These are phyloP conservation scores for Macropus fuliginosus DNA, from an alignment of 2,797 vertebrate species.

Conservation along the genomic window DNA sequence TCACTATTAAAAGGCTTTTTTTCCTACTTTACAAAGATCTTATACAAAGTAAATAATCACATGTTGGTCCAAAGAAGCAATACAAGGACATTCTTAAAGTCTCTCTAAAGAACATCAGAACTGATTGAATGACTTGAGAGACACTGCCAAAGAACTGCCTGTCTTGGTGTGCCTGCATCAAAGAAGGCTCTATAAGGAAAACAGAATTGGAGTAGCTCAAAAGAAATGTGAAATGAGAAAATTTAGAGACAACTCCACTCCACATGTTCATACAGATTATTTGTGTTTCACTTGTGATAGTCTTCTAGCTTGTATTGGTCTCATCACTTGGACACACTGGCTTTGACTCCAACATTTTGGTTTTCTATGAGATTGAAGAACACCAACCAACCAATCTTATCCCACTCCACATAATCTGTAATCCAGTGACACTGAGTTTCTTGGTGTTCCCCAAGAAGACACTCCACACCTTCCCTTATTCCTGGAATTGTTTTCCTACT, in stretches of 20 bases:
- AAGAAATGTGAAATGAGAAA: not conserved
- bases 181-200: not conserved
- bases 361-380: not conserved
- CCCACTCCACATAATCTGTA: not conserved
- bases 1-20: not conserved
- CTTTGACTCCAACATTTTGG: not conserved
- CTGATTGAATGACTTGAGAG: not conserved
- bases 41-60: not conserved
- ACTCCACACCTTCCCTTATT: not conserved
- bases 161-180: not conserved
- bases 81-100: not conserved
- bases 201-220: not conserved
- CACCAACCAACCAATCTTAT: not conserved
- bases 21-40: not conserved
- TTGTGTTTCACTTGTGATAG: not conserved
- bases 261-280: not conserved
- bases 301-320: not conserved
- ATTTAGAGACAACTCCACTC: not conserved
- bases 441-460: not conserved
- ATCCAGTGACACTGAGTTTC: not conserved
- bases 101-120: not conserved
- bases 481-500: not conserved
- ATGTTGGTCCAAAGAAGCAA: not conserved
- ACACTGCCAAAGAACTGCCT: not conserved
- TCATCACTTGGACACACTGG: not conserved